These are phyloP conservation scores for Parapristionchus giblindavisi DNA, from an alignment of 2,888 invertebrate species.

Conservation along the genomic window DNA sequence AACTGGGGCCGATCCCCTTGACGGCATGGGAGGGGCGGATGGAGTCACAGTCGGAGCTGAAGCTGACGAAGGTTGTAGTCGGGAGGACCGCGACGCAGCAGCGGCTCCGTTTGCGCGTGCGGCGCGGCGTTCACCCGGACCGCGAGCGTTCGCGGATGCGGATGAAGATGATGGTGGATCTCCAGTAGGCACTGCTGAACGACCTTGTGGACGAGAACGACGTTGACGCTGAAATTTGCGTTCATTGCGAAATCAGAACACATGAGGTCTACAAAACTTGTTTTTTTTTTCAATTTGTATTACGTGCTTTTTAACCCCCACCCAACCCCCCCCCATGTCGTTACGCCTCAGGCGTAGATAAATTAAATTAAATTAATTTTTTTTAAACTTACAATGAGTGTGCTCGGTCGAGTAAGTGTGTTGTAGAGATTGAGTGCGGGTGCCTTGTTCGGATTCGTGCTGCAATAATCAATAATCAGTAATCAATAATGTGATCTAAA, in stretches of 20 bases:
- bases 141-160: constrained; percentile 43
- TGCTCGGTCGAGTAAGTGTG: constrained; percentile 74
- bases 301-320: too few relatives aligned
- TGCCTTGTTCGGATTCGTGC: constrained; percentile 82
- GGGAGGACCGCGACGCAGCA: constrained; percentile 15
- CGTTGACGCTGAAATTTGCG: not conserved
- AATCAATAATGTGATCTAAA: not conserved
- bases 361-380: too few relatives aligned
- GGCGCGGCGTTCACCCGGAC: constrained; percentile 27
- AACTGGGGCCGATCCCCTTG: too few relatives aligned
- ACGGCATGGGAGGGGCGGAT: too few relatives aligned
- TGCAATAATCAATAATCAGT: not conserved
- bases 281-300: too few relatives aligned
- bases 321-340: too few relatives aligned
- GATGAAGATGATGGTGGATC: constrained; percentile 43
- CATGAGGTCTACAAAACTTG: too few relatives aligned
- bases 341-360: too few relatives aligned
- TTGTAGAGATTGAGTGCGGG: constrained; percentile 92
- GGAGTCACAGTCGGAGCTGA: not conserved
- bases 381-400: too few relatives aligned
- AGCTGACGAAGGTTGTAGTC: too few relatives aligned
- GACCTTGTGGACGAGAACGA: too few relatives aligned
- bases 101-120: constrained; percentile 25
- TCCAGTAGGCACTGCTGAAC: too few relatives aligned
- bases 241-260: not conserved